Evolutionary conservation across 2,888 invertebrate genomes (phyloP).

Genomic region (Nymphalis c-album): DNA sequence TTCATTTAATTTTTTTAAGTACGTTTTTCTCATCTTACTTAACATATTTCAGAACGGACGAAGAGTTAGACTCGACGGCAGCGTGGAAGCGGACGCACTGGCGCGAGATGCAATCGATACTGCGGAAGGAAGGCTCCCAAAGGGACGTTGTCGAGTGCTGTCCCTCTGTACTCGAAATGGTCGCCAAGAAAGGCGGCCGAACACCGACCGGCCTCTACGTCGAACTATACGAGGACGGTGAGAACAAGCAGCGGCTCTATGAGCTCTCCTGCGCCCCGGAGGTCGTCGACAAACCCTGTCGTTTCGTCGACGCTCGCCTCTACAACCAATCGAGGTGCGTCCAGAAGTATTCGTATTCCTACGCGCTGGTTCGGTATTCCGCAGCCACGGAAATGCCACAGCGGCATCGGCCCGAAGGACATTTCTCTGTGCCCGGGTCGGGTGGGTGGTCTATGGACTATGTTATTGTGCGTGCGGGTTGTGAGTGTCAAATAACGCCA

Average conservation of each 20-base stretch:
- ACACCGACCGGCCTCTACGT: constrained; percentile 87
- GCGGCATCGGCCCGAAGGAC: constrained; percentile 62
- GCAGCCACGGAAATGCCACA: constrained; percentile 68
- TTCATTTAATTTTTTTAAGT: neutral
- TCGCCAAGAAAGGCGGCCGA: constrained; percentile 88
- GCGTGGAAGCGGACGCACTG: constrained; percentile 81
- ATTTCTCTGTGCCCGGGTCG: constrained; percentile 77
- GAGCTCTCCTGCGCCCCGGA: constrained; percentile 89
- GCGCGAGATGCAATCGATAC: constrained; percentile 84
- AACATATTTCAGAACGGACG: constrained; percentile 62
- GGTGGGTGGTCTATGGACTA: constrained; percentile 90
- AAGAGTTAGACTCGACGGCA: constrained; percentile 67
- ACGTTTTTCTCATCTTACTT: neutral
- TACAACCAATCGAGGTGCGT: constrained; percentile 88
- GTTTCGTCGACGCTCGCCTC: constrained; percentile 86
- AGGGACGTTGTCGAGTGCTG: constrained; percentile 87
- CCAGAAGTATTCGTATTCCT: constrained; percentile 91
- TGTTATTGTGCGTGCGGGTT: constrained; percentile 90
- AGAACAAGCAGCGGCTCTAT: constrained; percentile 87
- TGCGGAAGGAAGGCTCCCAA: constrained; percentile 77
- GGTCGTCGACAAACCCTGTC: constrained; percentile 87
- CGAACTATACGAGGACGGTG: constrained; percentile 87
- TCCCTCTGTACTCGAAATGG: constrained; percentile 88
- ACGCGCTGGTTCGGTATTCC: constrained; percentile 88
- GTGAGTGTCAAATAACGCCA: constrained; percentile 89